Conservation (phyloP, 2,888 invertebrate genomes). For the Aleiodes leptofemur region DNA sequence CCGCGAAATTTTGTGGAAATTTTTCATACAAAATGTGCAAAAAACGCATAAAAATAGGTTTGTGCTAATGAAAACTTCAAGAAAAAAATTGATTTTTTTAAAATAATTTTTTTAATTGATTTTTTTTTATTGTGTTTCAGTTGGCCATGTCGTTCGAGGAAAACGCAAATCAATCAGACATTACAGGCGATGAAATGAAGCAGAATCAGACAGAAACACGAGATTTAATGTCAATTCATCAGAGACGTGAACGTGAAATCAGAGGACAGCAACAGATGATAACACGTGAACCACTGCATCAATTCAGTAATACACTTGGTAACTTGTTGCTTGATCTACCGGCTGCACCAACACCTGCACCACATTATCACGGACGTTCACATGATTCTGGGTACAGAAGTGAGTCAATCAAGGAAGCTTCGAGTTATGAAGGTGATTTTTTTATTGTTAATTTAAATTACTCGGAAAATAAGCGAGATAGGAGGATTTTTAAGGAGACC, state of each 20-base stretch:
- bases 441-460: background rate
- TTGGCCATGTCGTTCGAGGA: conserved; percentile 61
- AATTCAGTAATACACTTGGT: conserved; percentile 65
- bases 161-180: conserved; percentile 51
- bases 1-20: too few relatives aligned
- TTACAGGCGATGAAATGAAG: conserved; percentile 52
- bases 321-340: conserved; percentile 66
- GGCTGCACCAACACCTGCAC: conserved; percentile 50
- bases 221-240: conserved; percentile 51
- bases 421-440: conserved; percentile 43
- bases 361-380: conserved; percentile 40
- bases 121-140: conserved; percentile 51
- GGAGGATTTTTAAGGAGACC: too few relatives aligned
- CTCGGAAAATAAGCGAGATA: too few relatives aligned
- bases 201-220: conserved; percentile 52
- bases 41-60: too few relatives aligned
- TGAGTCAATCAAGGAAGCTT: background rate
- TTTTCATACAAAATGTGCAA: too few relatives aligned
- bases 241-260: conserved; percentile 41
- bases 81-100: too few relatives aligned
- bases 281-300: conserved; percentile 62
- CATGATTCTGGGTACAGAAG: conserved; percentile 4
- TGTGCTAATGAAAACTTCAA: too few relatives aligned
- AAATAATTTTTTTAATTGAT: conserved; percentile 6
- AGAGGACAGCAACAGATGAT: conserved; percentile 46